Conservation (phyloP, 2,888 invertebrate species). For the Nasonia oneida region DNA sequence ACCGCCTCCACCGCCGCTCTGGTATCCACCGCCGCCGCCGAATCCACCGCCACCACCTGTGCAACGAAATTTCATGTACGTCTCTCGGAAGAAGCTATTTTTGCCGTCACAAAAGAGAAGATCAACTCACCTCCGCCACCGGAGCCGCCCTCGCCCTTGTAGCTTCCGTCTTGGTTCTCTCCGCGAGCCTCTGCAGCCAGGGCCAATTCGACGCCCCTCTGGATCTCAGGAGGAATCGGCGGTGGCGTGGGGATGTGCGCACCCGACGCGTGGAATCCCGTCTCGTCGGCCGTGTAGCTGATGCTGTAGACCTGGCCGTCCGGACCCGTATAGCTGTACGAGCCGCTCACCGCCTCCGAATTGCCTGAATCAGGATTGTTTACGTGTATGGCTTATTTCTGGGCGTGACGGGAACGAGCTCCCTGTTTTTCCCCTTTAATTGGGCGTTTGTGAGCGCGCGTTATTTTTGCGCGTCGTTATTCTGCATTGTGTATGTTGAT, state of each 20-base stretch:
- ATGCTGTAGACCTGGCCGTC: constrained; percentile 74
- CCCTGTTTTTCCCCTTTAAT: background rate
- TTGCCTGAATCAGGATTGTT: constrained; percentile 66
- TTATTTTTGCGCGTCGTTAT: background rate
- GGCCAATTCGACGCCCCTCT: constrained; percentile 73
- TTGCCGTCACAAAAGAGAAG: background rate
- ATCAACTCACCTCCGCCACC: constrained; percentile 10
- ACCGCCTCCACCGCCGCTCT: constrained; percentile 59
- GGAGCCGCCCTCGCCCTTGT: constrained; percentile 63
- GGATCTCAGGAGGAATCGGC: constrained; percentile 76
- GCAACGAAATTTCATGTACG: background rate
- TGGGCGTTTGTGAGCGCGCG: background rate
- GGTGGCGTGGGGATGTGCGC: constrained; percentile 75
- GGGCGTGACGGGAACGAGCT: background rate
- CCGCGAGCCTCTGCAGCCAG: constrained; percentile 75
- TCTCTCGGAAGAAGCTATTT: background rate
- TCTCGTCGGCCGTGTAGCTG: constrained; percentile 74
- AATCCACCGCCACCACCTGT: constrained; percentile 26
- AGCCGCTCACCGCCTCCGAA: constrained; percentile 73
- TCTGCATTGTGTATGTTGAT: background rate
- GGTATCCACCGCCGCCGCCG: constrained; percentile 56
- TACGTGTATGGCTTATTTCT: background rate
- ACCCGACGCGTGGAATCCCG: constrained; percentile 74
- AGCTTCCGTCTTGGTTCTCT: constrained; percentile 73
- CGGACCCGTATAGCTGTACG: constrained; percentile 74